Base-by-base conservation (phyloP, 2,113 vertebrate genomes). In the Fregetta grallaria region DNA sequence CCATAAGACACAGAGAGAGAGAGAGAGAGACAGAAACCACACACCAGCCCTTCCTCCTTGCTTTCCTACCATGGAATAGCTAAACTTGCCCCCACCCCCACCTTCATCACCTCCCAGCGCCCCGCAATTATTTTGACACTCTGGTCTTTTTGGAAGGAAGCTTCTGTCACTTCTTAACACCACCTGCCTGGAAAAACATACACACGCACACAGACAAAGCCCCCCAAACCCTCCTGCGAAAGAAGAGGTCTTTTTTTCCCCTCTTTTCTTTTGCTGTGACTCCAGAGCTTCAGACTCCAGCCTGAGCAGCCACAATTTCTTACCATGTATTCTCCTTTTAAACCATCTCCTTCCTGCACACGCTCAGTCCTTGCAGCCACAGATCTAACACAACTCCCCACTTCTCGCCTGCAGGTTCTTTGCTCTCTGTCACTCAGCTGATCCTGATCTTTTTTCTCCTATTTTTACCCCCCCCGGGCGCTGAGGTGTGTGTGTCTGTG, bases 361-460 rank as follows among this genome's bases (percentile, higher is more conserved):
- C 95, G 88, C 96, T 94, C 92, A 94, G 88, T 91, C 92, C 96
- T 97, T 25, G 71, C 96, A 97, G 95, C 93, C 83, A 96, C 93
- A 92, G 95, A 98, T 95, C 94, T 96, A 96, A 87, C 96, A 88
- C 93, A 95, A 95, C 88, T 96, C 96, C 95, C 96, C 2, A 92
- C 92, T 86, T 86, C 94, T 97, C 40, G 94, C 92, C 90, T 86
- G 96, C 97, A 93, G 95, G 82, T 96, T 88, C 95, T 96, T 85
- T 97, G 86, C 97, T 97, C 94, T 92, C 96, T n/a, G 32, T 96
- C 92, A 88, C 97, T 96, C 97, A 98, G 96, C 95, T 97, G 97
- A 97, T 98, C 95, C 94, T 94, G 49, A 96, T 93, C 96, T 71
- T 95, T 95, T 96, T 89, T 44, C 85, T 89, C 49, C 92, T 68